A percentile compares a stretch with the other conserved stretches of the same genome.
phyloP scores from a whole-genome alignment of 2,797 vertebrate species.

The Enteromius radiatus region DNA sequence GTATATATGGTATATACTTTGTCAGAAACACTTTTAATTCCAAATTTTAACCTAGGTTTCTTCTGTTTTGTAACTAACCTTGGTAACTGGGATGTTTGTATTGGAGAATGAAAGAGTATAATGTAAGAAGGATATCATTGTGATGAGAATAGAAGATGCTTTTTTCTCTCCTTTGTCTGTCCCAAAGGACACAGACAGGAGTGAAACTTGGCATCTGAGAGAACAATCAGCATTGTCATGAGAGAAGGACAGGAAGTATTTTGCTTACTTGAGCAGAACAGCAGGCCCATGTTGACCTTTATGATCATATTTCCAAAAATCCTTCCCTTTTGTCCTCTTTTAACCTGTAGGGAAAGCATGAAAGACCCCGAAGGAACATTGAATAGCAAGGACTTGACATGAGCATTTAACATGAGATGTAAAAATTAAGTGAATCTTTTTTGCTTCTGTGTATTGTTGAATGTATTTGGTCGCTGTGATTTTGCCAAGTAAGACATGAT shows the following conservation, averaged over 20 bases:
- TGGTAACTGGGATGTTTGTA: neutral
- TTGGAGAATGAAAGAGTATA: neutral
- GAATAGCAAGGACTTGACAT: neutral
- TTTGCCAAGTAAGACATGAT: too few relatives aligned
- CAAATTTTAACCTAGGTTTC: too few relatives aligned
- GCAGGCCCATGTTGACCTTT: neutral
- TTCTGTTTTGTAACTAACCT: neutral
- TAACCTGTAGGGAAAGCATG: neutral
- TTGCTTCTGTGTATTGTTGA: neutral
- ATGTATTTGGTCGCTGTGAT: neutral
- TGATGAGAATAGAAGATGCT: conserved; percentile 37
- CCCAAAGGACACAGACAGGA: neutral
- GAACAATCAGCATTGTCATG: neutral
- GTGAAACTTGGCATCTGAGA: conserved; percentile 7
- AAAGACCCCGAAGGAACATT: neutral
- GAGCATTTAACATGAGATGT: neutral
- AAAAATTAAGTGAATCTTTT: neutral
- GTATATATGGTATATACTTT: neutral
- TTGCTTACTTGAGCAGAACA: neutral
- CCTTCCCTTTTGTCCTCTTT: neutral
- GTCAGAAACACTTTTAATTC: neutral
- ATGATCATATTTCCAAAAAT: conserved; percentile 6
- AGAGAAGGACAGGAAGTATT: neutral
- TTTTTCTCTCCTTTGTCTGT: neutral
- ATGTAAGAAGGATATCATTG: conserved; percentile 36